These are phyloP conservation scores for Drosophila kanekoi DNA, from an alignment of 2,888 invertebrate genomes.

Conservation along the genomic window DNA sequence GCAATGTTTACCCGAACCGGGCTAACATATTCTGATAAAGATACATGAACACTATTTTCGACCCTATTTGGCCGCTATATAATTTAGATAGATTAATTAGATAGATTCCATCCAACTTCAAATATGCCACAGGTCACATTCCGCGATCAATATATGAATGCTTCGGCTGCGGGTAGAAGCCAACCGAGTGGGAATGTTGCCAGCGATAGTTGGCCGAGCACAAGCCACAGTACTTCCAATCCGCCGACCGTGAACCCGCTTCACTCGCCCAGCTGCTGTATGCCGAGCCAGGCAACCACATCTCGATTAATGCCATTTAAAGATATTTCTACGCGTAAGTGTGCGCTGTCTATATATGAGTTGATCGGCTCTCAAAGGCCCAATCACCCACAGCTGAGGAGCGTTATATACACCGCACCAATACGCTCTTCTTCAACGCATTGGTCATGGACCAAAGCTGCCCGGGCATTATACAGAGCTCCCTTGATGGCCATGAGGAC, in stretches of 20 bases:
- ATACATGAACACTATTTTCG: too few relatives aligned
- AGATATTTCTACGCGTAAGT: slow-evolving; percentile 38
- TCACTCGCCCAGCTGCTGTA: too few relatives aligned
- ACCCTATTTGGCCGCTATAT: too few relatives aligned
- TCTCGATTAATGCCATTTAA: not conserved
- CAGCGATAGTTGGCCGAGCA: not conserved
- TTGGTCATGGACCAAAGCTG: slow-evolving; percentile 66
- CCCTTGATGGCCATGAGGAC: slow-evolving; percentile 59
- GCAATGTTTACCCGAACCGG: too few relatives aligned
- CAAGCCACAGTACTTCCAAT: not conserved
- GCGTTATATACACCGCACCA: slow-evolving; percentile 29
- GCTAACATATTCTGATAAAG: too few relatives aligned
- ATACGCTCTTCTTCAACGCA: slow-evolving; percentile 38
- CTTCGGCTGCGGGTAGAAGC: not conserved
- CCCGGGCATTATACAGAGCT: slow-evolving; percentile 72
- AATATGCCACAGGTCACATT: slow-evolving; percentile 22
- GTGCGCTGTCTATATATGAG: not conserved
- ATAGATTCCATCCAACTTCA: not conserved
- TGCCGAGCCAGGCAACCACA: not conserved
- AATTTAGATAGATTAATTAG: too few relatives aligned
- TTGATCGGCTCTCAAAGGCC: not conserved
- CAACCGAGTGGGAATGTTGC: not conserved
- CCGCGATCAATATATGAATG: not conserved
- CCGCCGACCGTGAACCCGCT: not conserved
- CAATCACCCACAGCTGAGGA: slow-evolving; percentile 43